These are phyloP conservation scores for Synergus itoensis DNA, from an alignment of 2,888 invertebrate species.

Conservation along the genomic window DNA sequence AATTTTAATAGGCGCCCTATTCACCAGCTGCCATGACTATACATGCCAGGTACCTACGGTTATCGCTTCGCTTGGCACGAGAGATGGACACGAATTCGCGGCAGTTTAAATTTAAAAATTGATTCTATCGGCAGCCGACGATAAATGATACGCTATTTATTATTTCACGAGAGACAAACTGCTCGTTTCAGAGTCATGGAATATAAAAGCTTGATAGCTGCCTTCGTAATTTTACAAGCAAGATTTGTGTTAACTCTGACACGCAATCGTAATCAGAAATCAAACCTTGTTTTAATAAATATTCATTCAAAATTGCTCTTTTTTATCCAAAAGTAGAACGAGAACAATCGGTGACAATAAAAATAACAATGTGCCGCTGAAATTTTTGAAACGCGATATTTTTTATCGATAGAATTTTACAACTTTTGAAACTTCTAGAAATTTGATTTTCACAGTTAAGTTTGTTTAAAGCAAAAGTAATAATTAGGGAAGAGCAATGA, in stretches of 20 bases:
- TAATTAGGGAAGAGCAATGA: no score
- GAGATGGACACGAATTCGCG: slow-evolving; percentile 50
- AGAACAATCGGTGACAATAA: not conserved
- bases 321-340: not conserved
- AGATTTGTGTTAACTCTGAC: slow-evolving; percentile 16
- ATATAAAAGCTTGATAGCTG: slow-evolving; percentile 18
- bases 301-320: not conserved
- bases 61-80: slow-evolving; percentile 48
- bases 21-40: slow-evolving; percentile 51
- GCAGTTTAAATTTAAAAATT: slow-evolving; percentile 18
- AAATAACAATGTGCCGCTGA: not conserved
- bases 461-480: no score
- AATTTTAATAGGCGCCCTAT: slow-evolving; percentile 55
- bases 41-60: slow-evolving; percentile 53
- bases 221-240: slow-evolving; percentile 13
- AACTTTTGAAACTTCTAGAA: no score
- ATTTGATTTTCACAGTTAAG: no score
- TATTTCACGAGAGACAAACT: slow-evolving; percentile 24
- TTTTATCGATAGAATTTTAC: no score
- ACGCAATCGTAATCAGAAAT: slow-evolving; percentile 15
- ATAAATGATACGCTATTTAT: slow-evolving; percentile 8
- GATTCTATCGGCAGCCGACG: slow-evolving; percentile 24
- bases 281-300: not conserved
- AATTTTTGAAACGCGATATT: no score
- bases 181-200: slow-evolving; percentile 2